Evolutionary conservation across 2,888 invertebrate genomes (phyloP).

Genomic region (Eilema sororculum): DNA sequence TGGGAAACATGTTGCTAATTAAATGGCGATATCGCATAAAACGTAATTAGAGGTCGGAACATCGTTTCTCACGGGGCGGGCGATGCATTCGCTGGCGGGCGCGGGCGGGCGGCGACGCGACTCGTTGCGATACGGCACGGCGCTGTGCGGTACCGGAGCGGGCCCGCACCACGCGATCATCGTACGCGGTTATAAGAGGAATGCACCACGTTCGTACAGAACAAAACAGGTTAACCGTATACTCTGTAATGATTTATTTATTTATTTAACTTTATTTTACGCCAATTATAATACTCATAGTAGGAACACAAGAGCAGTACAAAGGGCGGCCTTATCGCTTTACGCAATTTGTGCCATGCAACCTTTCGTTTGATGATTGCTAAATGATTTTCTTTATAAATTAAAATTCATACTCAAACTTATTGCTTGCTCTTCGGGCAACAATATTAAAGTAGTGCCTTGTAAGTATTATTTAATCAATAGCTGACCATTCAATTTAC

Average conservation of each 20-base stretch:
- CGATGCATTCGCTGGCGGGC: conserved; percentile 54
- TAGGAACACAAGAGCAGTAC: no score
- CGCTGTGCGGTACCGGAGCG: conserved; percentile 10
- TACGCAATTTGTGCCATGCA: no score
- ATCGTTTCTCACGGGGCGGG: conserved; percentile 82
- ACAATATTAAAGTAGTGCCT: conserved; percentile 53
- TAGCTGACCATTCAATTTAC: conserved; percentile 39
- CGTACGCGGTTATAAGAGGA: conserved; percentile 66
- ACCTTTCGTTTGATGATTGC: no score
- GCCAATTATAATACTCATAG: no score
- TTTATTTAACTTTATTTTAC: no score
- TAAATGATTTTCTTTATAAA: conserved; percentile 58
- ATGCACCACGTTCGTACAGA: conserved; percentile 67
- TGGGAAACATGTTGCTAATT: conserved; percentile 86
- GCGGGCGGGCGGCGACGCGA: conserved; percentile 24
- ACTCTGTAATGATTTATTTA: conserved; percentile 56
- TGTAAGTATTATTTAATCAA: conserved; percentile 50
- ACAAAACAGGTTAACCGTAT: conserved; percentile 74
- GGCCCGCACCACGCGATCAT: conserved; percentile 31
- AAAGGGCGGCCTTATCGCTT: no score
- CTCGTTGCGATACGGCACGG: conserved; percentile 13
- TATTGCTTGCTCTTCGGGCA: conserved; percentile 55
- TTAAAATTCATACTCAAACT: conserved; percentile 62
- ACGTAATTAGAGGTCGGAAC: conserved; percentile 85
- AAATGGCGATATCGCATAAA: conserved; percentile 87